Percentiles rank a stretch among this genome's conserved stretches.
Evolutionary conservation across 2,113 vertebrate species (phyloP).

Genomic region (Scomber colias): DNA sequence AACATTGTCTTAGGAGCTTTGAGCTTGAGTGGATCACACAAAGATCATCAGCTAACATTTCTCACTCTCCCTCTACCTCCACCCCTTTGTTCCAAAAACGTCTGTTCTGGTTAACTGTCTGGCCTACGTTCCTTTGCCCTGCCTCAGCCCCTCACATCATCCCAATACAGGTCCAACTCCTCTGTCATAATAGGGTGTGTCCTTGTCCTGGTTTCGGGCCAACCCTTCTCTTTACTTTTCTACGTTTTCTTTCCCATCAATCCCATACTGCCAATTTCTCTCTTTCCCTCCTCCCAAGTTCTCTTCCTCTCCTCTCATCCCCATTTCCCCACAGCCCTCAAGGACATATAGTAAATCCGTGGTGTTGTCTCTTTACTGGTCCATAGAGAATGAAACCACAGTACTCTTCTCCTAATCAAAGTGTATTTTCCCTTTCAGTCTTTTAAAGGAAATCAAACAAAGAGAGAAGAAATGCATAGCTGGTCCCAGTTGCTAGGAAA

Average conservation of each 20-base stretch:
- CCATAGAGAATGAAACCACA: conserved; percentile 33
- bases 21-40: conserved; percentile 4
- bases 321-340: conserved; percentile 1
- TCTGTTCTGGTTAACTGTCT: conserved; percentile 51
- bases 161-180: conserved; percentile 55
- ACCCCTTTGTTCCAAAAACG: conserved; percentile 21
- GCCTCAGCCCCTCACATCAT: conserved; percentile 61
- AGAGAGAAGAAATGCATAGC: conserved; percentile 65
- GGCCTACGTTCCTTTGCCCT: conserved; percentile 62
- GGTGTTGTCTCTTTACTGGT: conserved; percentile 45
- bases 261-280: background rate
- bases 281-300: too few species aligned
- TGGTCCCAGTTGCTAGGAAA: conserved; percentile 79
- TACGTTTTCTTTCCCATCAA: background rate
- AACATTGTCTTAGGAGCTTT: background rate
- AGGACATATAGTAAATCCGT: conserved; percentile 25
- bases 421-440: conserved; percentile 54
- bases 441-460: conserved; percentile 71
- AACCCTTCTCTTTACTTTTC: conserved; percentile 21
- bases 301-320: background rate
- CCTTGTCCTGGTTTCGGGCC: conserved; percentile 41
- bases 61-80: conserved; percentile 11
- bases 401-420: conserved; percentile 64
- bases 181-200: conserved; percentile 53
- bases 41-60: conserved; percentile 29